phyloP scores from a whole-genome alignment of 1,140 invertebrate species.

The Oreohelix idahoensis region DNA sequence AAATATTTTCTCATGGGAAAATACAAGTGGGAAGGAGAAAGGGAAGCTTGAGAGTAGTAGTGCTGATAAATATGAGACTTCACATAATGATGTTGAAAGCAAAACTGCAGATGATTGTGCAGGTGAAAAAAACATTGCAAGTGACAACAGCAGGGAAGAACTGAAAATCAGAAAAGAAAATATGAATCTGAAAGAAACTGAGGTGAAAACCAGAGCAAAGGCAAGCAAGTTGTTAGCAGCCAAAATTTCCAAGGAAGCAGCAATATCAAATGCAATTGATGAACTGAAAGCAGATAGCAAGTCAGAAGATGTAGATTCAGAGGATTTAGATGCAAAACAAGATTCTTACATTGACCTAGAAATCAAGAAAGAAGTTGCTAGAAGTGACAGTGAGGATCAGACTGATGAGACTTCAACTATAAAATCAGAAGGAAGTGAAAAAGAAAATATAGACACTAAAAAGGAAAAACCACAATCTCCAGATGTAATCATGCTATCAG shows the following conservation, averaged over 20 bases:
- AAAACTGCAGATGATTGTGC: not conserved
- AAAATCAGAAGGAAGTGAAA: constrained; percentile 52
- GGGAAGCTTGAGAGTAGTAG: too few species aligned
- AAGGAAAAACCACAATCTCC: constrained; percentile 36
- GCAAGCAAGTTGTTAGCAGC: not conserved
- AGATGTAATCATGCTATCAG: constrained; percentile 63
- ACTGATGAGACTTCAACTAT: constrained; percentile 32
- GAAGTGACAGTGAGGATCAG: constrained; percentile 19
- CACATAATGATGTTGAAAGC: not conserved
- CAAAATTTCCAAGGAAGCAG: not conserved
- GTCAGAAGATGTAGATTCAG: not conserved
- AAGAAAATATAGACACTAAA: constrained; percentile 53
- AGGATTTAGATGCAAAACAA: not conserved
- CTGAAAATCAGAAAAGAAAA: not conserved
- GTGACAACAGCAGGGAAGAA: not conserved
- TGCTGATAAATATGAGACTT: not conserved
- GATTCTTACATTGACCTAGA: not conserved
- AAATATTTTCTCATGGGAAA: too few species aligned
- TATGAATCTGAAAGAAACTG: not conserved
- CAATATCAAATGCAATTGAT: not conserved
- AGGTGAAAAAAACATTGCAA: not conserved
- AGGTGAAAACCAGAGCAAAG: not conserved
- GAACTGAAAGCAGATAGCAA: not conserved
- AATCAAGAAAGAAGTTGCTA: not conserved
- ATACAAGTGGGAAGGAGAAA: too few species aligned